Evolutionary conservation across 2,797 vertebrate species (phyloP).

Genomic region (Pristis pectinata): DNA sequence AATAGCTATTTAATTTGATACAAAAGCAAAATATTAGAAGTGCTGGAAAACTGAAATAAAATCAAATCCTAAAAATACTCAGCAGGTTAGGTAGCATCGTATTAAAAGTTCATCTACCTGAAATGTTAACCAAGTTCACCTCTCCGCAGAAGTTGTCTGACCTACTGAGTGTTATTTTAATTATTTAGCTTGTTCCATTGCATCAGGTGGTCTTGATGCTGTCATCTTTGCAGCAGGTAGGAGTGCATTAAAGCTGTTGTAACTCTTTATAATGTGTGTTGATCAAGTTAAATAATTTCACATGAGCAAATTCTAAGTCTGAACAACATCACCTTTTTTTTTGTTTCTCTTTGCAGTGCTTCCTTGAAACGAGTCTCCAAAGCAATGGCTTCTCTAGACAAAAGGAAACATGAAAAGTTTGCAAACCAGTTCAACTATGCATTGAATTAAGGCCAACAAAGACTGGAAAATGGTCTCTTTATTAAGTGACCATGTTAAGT

Average conservation of each 20-base stretch:
- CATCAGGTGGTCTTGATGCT: not conserved
- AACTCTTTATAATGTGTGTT: not conserved
- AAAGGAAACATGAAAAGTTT: constrained; percentile 87
- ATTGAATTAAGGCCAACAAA: constrained; percentile 61
- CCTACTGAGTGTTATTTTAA: too few relatives aligned
- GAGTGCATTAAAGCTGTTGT: not conserved
- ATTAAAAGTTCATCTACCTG: too few relatives aligned
- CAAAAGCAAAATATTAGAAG: too few relatives aligned
- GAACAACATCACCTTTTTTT: not conserved
- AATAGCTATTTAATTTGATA: not conserved
- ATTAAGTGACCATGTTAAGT: not conserved
- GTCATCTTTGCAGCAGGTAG: not conserved
- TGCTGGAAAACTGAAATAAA: too few relatives aligned
- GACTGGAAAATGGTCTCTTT: not conserved
- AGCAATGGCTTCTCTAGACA: constrained; percentile 76
- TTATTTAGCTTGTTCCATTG: not conserved
- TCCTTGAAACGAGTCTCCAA: constrained; percentile 70
- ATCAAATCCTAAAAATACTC: too few relatives aligned
- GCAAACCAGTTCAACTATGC: constrained; percentile 96
- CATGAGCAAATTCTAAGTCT: not conserved
- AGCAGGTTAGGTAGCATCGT: too few relatives aligned
- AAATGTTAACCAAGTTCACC: too few relatives aligned
- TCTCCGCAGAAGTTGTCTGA: too few relatives aligned
- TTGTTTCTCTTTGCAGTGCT: constrained; percentile 59
- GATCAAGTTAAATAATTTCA: not conserved